A percentile compares a stretch with the other conserved stretches of the same genome.
These are phyloP conservation scores for Rhaphigaster nebulosa DNA, from an alignment of 2,888 invertebrate genomes.

Conservation along the genomic window DNA sequence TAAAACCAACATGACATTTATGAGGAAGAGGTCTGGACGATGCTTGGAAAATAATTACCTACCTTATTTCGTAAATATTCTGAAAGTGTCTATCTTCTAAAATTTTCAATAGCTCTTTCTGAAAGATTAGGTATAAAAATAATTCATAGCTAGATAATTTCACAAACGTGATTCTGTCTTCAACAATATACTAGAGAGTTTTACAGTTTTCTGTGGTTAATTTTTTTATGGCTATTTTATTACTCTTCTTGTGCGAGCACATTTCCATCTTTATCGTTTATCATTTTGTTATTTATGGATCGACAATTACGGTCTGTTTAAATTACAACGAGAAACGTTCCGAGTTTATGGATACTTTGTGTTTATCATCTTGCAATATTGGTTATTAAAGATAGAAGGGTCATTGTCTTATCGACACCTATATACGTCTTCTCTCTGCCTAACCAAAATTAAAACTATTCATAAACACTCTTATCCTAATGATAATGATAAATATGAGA, in stretches of 20 bases:
- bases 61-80: neutral
- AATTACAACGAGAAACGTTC: neutral
- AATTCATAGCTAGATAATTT: neutral
- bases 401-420: neutral
- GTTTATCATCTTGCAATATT: neutral
- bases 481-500: too few species aligned
- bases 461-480: too few species aligned
- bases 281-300: slow-evolving; percentile 6
- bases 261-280: neutral
- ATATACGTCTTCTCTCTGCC: neutral
- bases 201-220: slow-evolving; percentile 4
- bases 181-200: neutral
- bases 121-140: neutral
- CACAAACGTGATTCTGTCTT: neutral
- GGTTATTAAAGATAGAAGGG: neutral
- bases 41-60: neutral
- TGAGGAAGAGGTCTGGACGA: too few species aligned
- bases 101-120: neutral
- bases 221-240: neutral
- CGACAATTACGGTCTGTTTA: neutral
- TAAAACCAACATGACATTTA: too few species aligned
- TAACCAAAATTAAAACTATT: neutral
- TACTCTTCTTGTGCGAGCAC: slow-evolving; percentile 10
- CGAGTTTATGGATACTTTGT: neutral
- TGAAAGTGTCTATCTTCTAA: neutral